phyloP scores from a whole-genome alignment of 1,140 invertebrate genomes.

The Calephelis virginiensis region DNA sequence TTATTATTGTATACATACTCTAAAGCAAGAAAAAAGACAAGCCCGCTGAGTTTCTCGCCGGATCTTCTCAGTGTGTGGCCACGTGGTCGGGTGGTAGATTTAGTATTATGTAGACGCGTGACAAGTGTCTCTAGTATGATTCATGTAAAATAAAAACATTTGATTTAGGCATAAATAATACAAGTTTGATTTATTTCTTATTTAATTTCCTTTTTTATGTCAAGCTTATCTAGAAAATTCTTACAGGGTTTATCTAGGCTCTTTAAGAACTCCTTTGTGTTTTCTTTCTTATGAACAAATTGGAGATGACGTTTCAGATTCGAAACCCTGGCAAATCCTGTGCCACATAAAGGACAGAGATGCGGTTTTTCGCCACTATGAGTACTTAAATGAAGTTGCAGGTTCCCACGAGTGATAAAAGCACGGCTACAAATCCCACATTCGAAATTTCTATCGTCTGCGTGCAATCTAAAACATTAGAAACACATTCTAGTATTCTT shows the following conservation, averaged over 20 bases:
- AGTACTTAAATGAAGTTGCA: constrained; percentile 81
- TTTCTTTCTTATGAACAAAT: constrained; percentile 39
- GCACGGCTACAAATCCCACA: constrained; percentile 75
- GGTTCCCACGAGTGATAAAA: constrained; percentile 68
- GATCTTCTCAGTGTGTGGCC: no score
- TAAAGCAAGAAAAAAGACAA: no score
- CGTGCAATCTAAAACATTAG: constrained; percentile 74
- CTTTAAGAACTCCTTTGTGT: neutral
- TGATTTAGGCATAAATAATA: no score
- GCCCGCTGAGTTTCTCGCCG: no score
- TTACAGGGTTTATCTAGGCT: neutral
- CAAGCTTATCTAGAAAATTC: neutral
- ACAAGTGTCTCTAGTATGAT: no score
- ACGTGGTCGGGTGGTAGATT: no score
- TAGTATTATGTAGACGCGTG: no score
- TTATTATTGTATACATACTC: no score
- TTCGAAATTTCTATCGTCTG: constrained; percentile 81
- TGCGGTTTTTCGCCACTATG: constrained; percentile 83
- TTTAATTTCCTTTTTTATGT: neutral
- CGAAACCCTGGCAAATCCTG: constrained; percentile 72
- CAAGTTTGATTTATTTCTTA: no score
- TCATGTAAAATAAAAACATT: no score
- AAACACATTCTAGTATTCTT: no score
- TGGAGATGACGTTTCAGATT: constrained; percentile 66
- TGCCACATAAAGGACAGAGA: constrained; percentile 81